A percentile compares a stretch with the other conserved stretches of the same genome.
Conservation (phyloP, 2,797 vertebrate genomes). For the Rousettus madagascariensis region DNA sequence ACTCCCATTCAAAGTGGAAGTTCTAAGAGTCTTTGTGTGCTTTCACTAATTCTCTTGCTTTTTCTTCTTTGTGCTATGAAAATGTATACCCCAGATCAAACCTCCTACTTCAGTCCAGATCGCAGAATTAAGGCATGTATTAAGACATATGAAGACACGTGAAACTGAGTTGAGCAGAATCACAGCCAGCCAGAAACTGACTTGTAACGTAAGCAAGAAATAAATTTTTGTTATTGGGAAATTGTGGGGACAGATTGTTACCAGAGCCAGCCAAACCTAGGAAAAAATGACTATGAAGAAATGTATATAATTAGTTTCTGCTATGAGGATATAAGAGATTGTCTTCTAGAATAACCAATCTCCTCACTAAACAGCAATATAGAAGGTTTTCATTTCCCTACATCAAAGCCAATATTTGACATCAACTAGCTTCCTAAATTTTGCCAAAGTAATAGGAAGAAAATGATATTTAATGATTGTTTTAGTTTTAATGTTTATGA, state of each 20-base stretch:
- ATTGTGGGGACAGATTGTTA: not conserved
- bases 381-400: not conserved
- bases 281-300: not conserved
- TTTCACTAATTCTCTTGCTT: not conserved
- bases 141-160: not conserved
- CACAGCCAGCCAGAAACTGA: not conserved
- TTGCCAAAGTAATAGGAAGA: not conserved
- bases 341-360: not conserved
- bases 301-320: not conserved
- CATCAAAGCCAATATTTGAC: not conserved
- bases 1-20: not conserved
- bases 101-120: accelerated
- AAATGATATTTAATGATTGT: not conserved
- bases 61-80: not conserved
- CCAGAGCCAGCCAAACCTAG: not conserved
- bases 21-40: not conserved
- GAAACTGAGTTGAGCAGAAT: not conserved
- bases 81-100: accelerated
- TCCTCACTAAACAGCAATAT: not conserved
- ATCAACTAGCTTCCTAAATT: not conserved
- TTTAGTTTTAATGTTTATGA: not conserved
- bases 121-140: not conserved
- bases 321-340: too few species aligned
- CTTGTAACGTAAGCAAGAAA: not conserved
- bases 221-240: not conserved